Conservation (phyloP, 2,797 vertebrate genomes). For the Pangasius macronema region DNA sequence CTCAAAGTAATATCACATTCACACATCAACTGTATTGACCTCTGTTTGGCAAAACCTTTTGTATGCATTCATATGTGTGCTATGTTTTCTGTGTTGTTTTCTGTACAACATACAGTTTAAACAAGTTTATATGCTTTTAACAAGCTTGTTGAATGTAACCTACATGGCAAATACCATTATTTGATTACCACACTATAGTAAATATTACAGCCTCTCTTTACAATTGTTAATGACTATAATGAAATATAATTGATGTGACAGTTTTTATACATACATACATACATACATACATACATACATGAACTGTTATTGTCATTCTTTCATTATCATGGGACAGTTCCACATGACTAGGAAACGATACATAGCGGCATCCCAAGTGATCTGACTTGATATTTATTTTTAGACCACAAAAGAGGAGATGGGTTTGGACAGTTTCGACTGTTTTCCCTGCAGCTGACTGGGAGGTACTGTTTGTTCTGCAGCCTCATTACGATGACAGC, state of each 20-base stretch:
- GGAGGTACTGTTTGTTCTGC: background rate
- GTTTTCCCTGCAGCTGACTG: slow-evolving; percentile 4
- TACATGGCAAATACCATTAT: background rate
- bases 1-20: background rate
- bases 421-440: background rate
- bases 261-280: background rate
- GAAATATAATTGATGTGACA: background rate
- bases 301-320: background rate
- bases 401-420: background rate
- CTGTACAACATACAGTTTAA: background rate
- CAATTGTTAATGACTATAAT: background rate
- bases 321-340: background rate
- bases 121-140: background rate
- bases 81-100: background rate
- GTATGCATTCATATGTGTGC: background rate
- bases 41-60: background rate
- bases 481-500: background rate
- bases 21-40: background rate
- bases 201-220: background rate
- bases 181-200: background rate
- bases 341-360: background rate
- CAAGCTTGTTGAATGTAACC: background rate
- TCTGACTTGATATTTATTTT: background rate
- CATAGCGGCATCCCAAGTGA: background rate
- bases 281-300: background rate